Base-by-base conservation (phyloP, 1,140 invertebrate genomes). In the Papilio aristodemus region DNA sequence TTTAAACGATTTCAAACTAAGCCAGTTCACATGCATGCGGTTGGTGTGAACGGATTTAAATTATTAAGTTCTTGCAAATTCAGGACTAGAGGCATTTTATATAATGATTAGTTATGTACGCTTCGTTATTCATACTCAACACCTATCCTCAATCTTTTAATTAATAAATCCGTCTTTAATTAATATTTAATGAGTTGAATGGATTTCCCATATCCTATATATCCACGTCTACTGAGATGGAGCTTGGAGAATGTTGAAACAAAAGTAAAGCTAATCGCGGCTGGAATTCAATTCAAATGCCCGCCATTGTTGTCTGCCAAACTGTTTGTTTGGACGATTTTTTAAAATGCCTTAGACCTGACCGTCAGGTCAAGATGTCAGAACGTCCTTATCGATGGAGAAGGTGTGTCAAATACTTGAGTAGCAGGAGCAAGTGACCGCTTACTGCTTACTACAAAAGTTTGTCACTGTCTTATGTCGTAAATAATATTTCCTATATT, bases 301-400 rank as follows among this genome's bases (percentile, higher is more conserved):
- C 22, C 76, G 76, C 81, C 75, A 87, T 87, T 87, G 85, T 87
- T 85, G 85, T 86, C 85, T 87, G 83, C 78, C 72, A 70, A 70
- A 67, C 69, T 68, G 70, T 82, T 83, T 81, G 77, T 83, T 86
- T 86, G 71, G 71, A 68, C 62, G 64, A 79, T 81, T 87, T 87
- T n/a, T 82, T 85, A 77, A 77, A 76, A 9, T 50, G 17, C 46
- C 4, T 46, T 17, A 4, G 19, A 25, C 10, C 10, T 54, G 46
- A 54, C 19, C 10, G 46, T 54, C 17, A 54, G 46, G 4, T 19
- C 6, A 10, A 11, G 46, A 54, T 54, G 17, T 25, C 8, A 9
- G 9, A 54, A 54, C 46, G 46, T 10, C 22, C 46, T 22, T 1
- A 4, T 17, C 46, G 11, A 38, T 39, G 59, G 32, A 17, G 32